Base-by-base conservation (phyloP, 1,140 invertebrate genomes). In the Macrocentrus cingulum region DNA sequence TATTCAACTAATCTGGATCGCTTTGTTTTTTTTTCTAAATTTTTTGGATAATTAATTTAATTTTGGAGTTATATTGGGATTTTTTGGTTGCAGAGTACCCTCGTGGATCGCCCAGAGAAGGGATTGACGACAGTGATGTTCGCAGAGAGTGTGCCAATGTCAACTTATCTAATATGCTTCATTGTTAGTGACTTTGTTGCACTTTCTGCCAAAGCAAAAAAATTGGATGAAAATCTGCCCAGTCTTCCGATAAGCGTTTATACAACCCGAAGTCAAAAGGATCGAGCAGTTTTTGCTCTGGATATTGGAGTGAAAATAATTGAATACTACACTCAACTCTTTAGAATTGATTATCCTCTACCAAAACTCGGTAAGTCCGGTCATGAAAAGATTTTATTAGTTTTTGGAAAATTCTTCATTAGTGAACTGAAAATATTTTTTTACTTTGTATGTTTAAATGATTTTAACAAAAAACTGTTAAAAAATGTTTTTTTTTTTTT, bases 121-220 rank as follows among this genome's bases (percentile, higher is more conserved):
- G 80, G 80, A 45, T 66, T 81, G 11, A 79, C 80, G 1, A 79
- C 77, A 13, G 85, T 87, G 0, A 82, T 75, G n/a, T 98, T 96
- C 77, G 76, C 86, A 45, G 85, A 87, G 67, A 92, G 90, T 52
- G 87, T 91, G 0, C 87, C 87, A 11, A 97, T 97, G 94, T 94
- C 94, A 1, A 95, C 94, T 0, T 98, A 97, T 69, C 76, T 97
- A 2, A 86, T 88, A 0, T 94, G 91, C 67, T 94, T 97, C 74
- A 92, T 97, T 44, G 85, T 97, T 0, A 94, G 93, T 61, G 92
- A 97, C 70, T 97, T 97, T 78, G 80, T 84, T 19, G 74, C 81
- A 19, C 77, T 80, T 18, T 81, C 70, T 0, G 84, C 86, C 44
- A 73, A 81, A 60, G 72, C 84, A 1, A 84, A 82, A 57, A 77